Evolutionary conservation across 2,113 vertebrate genomes (phyloP).

Genomic region (Chunga burmeisteri): DNA sequence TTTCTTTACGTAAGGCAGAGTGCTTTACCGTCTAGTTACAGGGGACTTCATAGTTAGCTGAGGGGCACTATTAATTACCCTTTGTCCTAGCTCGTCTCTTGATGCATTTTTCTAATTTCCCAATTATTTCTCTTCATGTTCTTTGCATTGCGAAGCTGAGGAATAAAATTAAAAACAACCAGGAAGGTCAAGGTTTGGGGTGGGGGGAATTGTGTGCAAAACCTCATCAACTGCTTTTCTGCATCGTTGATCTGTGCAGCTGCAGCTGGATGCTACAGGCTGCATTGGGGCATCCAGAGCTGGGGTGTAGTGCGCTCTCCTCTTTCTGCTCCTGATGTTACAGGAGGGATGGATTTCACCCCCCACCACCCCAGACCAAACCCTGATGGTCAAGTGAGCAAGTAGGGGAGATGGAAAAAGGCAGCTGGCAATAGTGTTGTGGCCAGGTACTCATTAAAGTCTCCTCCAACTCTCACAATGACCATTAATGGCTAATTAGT

Average conservation of each 20-base stretch:
- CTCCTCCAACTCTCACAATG: neutral
- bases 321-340: neutral
- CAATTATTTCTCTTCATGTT: conserved; percentile 12
- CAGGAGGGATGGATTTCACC: neutral
- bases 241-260: neutral
- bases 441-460: neutral
- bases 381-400: neutral
- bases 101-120: neutral
- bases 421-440: neutral
- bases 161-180: neutral
- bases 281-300: neutral
- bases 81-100: neutral
- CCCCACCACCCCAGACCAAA: neutral
- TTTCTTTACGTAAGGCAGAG: neutral
- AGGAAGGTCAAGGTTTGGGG: neutral
- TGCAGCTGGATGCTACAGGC: rapidly evolving
- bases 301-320: neutral
- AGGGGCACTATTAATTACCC: conserved; percentile 16
- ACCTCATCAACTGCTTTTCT: neutral
- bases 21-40: conserved; percentile 33
- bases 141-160: neutral
- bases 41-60: neutral
- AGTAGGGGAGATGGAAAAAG: neutral
- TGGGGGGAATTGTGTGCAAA: neutral
- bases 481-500: neutral